These are phyloP conservation scores for Temnothorax ravouxi DNA, from an alignment of 2,888 invertebrate genomes.

Conservation along the genomic window DNA sequence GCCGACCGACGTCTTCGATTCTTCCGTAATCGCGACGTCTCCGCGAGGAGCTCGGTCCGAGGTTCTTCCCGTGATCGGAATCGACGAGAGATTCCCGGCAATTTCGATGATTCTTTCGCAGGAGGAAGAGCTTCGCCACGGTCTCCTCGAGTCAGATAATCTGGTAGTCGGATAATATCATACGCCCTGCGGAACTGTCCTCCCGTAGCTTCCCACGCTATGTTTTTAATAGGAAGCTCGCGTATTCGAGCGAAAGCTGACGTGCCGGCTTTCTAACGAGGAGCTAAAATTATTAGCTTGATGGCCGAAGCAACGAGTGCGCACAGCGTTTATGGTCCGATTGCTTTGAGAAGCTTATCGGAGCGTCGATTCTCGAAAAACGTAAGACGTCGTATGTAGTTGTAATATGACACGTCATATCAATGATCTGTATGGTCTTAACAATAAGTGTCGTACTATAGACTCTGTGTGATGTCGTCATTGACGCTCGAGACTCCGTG, in stretches of 20 bases:
- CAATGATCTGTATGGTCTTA: conserved; percentile 44
- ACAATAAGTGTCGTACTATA: conserved; percentile 44
- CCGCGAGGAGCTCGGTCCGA: not conserved
- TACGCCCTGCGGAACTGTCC: conserved; percentile 16
- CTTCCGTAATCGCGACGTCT: conserved; percentile 12
- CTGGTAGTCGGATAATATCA: conserved; percentile 26
- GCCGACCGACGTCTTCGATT: conserved; percentile 25
- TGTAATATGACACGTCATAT: conserved; percentile 51
- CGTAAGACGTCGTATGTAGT: conserved; percentile 41
- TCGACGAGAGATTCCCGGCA: not conserved
- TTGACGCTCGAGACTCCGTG: conserved; percentile 33
- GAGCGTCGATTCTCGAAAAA: conserved; percentile 27
- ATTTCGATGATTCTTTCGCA: not conserved
- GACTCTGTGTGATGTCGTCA: conserved; percentile 47
- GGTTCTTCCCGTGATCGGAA: conserved; percentile 1
- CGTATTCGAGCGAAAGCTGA: conserved; percentile 3
- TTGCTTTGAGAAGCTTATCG: conserved; percentile 33
- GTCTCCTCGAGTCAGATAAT: conserved; percentile 1
- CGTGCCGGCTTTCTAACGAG: not conserved
- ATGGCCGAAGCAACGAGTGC: conserved; percentile 6
- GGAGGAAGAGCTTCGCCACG: not conserved
- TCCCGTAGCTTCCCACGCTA: conserved; percentile 9
- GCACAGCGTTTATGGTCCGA: conserved; percentile 24
- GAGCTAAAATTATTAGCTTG: not conserved
- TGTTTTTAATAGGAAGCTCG: conserved; percentile 11